Conservation (phyloP, 2,888 invertebrate species). For the Hoplodrina ambigua region DNA sequence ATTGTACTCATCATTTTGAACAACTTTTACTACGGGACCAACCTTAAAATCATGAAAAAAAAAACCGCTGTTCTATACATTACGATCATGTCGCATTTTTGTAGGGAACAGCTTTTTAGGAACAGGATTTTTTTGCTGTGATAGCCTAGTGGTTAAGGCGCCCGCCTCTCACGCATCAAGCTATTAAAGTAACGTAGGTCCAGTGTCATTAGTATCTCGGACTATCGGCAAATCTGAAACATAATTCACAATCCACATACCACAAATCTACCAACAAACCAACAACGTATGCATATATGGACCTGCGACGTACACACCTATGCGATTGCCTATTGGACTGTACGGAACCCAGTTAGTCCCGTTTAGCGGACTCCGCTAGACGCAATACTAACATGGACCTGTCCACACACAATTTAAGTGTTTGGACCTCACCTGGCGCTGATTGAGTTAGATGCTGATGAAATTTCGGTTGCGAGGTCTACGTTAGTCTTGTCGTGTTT, state of each 20-base stretch:
- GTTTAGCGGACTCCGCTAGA: slow-evolving; percentile 29
- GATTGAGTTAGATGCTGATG: slow-evolving; percentile 16
- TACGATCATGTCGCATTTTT: too few species aligned
- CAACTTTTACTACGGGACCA: too few species aligned
- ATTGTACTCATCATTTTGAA: too few species aligned
- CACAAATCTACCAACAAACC: slow-evolving; percentile 7
- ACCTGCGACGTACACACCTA: not conserved
- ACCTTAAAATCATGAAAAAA: too few species aligned
- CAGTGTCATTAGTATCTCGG: not conserved
- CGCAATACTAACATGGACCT: slow-evolving; percentile 32
- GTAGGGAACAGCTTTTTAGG: too few species aligned
- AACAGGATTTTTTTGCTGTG: too few species aligned
- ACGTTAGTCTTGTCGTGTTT: slow-evolving; percentile 6
- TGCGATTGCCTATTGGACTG: slow-evolving; percentile 39
- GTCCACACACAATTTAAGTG: slow-evolving; percentile 35
- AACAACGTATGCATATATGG: slow-evolving; percentile 6
- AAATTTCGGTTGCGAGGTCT: slow-evolving; percentile 10
- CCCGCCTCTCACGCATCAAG: too few species aligned
- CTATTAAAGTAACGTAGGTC: not conserved
- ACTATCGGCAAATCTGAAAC: not conserved
- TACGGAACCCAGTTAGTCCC: slow-evolving; percentile 53
- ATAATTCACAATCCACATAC: not conserved
- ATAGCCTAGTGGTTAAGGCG: too few species aligned
- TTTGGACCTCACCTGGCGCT: slow-evolving; percentile 8
- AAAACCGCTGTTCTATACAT: too few species aligned